Base-by-base conservation (phyloP, 1,140 invertebrate genomes). In the Popillia japonica region DNA sequence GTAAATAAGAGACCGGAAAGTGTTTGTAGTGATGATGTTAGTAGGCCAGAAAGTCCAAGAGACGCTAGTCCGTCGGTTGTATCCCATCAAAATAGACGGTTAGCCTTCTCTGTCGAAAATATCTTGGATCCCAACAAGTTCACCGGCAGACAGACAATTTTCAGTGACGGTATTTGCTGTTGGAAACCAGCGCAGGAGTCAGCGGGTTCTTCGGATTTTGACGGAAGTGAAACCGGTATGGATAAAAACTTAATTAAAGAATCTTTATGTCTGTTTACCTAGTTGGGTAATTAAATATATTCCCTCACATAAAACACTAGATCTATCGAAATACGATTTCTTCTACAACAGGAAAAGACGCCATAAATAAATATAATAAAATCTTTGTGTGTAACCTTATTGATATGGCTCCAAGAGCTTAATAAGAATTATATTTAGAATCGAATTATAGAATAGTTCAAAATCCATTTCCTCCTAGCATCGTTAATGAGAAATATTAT, bases 81-180 rank as follows among this genome's bases (percentile, higher is more conserved):
- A 72, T 78, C 84, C 20, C 84, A 85, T 72, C 85, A 83, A 48
- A 85, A 87, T 76, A 83, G 89, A 83, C 88, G 91, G 68, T 87
- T 96, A 73, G 93, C 94, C 0, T 97, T 97, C 86, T 96, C 95
- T 3, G 95, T 97, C 6, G 95, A 97, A 87, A 96, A 97, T 85
- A 97, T 97, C 77, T 87, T 97, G 41, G 95, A 96, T 85, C 95
- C 95, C 0, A 96, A 93, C 79, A 96, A 96, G 86, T 96, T 97
- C 85, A 96, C 94, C 8, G 95, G 95, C 3, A 87, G 86, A 77
- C 90, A 82, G 89, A 90, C 84, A 85, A 89, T 88, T 78, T 85
- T 81, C 80, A 84, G 82, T 83, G 85, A 86, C 44, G 83, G 83
- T 55, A 82, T 85, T 82, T 89, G 89, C 77, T 91, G 90, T 81